A percentile compares a stretch with the other conserved stretches of the same genome.
phyloP scores from a whole-genome alignment of 2,797 vertebrate genomes.

The Diplodus puntazzo region DNA sequence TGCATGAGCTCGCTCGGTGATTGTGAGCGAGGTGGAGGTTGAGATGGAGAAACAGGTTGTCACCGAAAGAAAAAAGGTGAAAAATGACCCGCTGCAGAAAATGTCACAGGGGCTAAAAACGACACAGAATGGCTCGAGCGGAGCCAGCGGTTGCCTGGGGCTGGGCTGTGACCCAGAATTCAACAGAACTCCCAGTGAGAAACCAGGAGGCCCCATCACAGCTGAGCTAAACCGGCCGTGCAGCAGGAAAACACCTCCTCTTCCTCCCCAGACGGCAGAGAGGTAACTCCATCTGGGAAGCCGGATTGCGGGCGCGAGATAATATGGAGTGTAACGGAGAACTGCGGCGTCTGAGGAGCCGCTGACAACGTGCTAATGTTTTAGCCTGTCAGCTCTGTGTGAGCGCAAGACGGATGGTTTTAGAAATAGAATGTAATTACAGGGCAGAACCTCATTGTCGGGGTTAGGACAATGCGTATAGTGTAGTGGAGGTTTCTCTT shows the following conservation, averaged over 20 bases:
- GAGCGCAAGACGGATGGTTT: constrained; percentile 74
- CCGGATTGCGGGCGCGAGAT: constrained; percentile 48
- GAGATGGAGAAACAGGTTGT: constrained; percentile 65
- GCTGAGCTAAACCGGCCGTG: constrained; percentile 58
- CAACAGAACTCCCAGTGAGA: constrained; percentile 66
- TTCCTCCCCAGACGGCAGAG: constrained; percentile 50
- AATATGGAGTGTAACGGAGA: constrained; percentile 72
- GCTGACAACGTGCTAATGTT: constrained; percentile 81
- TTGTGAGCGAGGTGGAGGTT: constrained; percentile 46
- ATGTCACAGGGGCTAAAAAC: constrained; percentile 50
- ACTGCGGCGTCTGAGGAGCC: constrained; percentile 63
- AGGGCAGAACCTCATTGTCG: constrained; percentile 71
- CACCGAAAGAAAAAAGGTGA: constrained; percentile 61
- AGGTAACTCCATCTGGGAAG: constrained; percentile 71
- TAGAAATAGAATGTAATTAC: constrained; percentile 78
- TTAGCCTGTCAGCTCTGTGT: constrained; percentile 73
- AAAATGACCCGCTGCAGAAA: constrained; percentile 54
- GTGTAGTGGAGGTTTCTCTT: constrained; percentile 38
- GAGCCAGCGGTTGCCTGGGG: constrained; percentile 67
- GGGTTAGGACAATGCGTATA: constrained; percentile 65
- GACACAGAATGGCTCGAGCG: constrained; percentile 48
- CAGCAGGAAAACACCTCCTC: constrained; percentile 66
- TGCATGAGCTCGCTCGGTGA: constrained; percentile 42
- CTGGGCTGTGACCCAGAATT: constrained; percentile 73
- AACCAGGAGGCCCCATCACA: constrained; percentile 57